Evolutionary conservation across 1,140 invertebrate species (phyloP), one percentile per base, ranked within the genome.

Genomic region (Chrysoperla carnea): DNA sequence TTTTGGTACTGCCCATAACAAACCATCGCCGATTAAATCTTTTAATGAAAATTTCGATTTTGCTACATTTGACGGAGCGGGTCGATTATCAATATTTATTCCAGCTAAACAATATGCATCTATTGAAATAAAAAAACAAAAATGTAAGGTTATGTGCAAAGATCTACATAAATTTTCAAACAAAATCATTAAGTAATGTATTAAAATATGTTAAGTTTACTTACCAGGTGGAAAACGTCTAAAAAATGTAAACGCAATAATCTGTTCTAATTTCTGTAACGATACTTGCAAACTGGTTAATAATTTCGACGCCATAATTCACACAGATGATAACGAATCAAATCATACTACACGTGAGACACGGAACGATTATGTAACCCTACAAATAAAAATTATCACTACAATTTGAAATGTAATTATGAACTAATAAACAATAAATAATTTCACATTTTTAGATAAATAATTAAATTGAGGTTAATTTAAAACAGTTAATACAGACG

Each of bases 1-100:
- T 53, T 80, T 85, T 0, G 87, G 90, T 2, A 84, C 85, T 44
- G 76, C 87, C 69, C 75, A 81, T 12, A 91, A 52, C 55, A 89
- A 70, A n/a, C 78, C 79, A 68, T 85, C 71, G 5, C 70, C 72
- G 12, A 81, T 54, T 9, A 82, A 58, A 45, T 79, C 69, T 52
- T 73, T 73, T 4, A 82, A 37, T 17, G 64, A 67, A 50, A 62
- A 61, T 23, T 57, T 23, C 2, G 17, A 23, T 52, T 46, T 40
- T 39, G 8, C 6, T 40, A 36, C 11, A 9, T 36, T 33, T 37
- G n/a, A 1, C 36, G 41, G n/a, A 40, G n/a, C 9, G 38, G 23
- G 27, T 4, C 46, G 52, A 48, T 57, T 40, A 36, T 60, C 49
- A 41, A 58, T 44, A 14, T 56, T 52, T 1, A 61, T 14, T 33